Percentiles rank a stretch among this genome's conserved stretches.
phyloP scores from a whole-genome alignment of 64 coral and sea anemone species.

The Anthopleura sola region DNA sequence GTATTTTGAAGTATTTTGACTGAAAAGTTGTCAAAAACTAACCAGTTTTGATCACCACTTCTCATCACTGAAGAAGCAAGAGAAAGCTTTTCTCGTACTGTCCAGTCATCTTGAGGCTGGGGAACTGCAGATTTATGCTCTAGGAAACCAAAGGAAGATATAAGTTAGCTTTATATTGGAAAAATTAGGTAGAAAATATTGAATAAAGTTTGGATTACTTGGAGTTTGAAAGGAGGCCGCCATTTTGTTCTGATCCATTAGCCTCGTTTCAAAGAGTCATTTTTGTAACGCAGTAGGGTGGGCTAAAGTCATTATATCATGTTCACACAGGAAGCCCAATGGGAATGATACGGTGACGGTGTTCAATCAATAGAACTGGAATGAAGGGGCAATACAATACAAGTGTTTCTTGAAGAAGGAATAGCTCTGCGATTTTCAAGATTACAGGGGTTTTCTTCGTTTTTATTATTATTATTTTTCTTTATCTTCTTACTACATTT shows the following conservation, averaged over 20 bases:
- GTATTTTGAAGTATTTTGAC: background rate
- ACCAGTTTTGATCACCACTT: conserved; percentile 99
- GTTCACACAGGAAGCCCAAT: background rate
- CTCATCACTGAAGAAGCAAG: conserved; percentile 87
- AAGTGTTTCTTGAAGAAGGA: no score
- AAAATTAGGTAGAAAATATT: background rate
- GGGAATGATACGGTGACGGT: background rate
- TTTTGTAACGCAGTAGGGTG: background rate
- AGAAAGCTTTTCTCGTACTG: conserved; percentile 75
- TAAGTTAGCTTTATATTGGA: background rate
- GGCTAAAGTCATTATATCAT: background rate
- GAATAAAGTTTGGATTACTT: conserved; percentile 16
- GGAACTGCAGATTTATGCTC: conserved; percentile 63
- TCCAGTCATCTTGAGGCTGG: conserved; percentile 84
- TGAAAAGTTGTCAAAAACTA: background rate
- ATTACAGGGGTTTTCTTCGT: no score
- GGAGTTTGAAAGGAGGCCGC: conserved; percentile 46
- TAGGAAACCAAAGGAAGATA: conserved; percentile 9
- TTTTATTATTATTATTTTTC: no score
- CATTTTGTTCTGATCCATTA: conserved; percentile 16
- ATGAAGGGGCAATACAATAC: no score
- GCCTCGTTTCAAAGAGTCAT: background rate
- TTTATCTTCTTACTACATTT: no score
- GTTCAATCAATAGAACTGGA: no score
- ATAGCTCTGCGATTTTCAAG: no score